These are phyloP conservation scores for Venustoraphidia nigricollis DNA, from an alignment of 2,888 invertebrate genomes.

Conservation along the genomic window DNA sequence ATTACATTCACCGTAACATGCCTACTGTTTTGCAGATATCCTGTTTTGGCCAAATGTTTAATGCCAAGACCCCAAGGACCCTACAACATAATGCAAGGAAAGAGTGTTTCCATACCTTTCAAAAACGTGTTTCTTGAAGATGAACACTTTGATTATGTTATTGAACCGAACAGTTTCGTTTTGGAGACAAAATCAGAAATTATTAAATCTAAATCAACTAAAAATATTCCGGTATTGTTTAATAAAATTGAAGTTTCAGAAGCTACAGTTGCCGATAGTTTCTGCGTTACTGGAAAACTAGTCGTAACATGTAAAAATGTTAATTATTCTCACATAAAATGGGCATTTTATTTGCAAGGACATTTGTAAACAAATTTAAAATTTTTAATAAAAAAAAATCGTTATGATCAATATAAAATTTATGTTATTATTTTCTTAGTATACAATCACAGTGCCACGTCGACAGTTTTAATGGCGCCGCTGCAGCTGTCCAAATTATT, in stretches of 20 bases:
- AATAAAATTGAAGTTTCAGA: no score
- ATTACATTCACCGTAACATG: no score
- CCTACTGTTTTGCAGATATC: conserved; percentile 21
- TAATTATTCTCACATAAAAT: conserved; percentile 13
- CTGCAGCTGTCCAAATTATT: no score
- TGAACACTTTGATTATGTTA: conserved; percentile 24
- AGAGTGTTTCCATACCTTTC: conserved; percentile 25
- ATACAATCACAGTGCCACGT: no score
- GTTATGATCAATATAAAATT: no score
- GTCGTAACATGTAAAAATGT: conserved; percentile 11
- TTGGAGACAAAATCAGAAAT: conserved; percentile 12
- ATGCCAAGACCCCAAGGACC: conserved; percentile 36
- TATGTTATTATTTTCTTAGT: no score
- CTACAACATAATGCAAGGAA: conserved; percentile 24
- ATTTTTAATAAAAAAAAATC: no score
- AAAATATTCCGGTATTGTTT: no score
- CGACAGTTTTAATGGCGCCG: no score
- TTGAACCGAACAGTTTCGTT: conserved; percentile 29
- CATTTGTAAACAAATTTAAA: background rate
- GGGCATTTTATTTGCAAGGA: conserved; percentile 18
- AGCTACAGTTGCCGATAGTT: no score
- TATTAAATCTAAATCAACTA: no score
- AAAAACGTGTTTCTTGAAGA: conserved; percentile 28
- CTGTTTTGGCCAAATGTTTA: conserved; percentile 28
- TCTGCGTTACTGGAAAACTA: conserved; percentile 14